A percentile compares a stretch with the other conserved stretches of the same genome.
Conservation (phyloP, 2,888 invertebrate genomes). For the Tachina lurida region DNA sequence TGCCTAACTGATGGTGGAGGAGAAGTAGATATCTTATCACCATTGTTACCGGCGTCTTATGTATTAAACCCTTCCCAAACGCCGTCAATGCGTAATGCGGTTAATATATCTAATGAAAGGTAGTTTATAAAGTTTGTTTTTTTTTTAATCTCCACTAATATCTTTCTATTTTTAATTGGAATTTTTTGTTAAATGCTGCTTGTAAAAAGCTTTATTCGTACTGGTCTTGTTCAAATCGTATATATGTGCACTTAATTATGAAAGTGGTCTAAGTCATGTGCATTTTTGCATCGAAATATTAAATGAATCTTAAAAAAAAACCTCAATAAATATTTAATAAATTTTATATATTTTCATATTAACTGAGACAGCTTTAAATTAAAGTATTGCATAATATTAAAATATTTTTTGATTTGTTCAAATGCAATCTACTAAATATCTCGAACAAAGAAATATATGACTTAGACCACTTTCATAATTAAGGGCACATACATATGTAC, state of each 20-base stretch:
- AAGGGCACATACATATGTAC: not conserved
- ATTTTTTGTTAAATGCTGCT: slow-evolving; percentile 33
- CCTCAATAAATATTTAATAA: no score
- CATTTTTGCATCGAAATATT: no score
- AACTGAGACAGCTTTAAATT: no score
- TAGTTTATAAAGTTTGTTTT: slow-evolving; percentile 72
- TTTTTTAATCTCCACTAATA: slow-evolving; percentile 23
- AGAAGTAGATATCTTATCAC: slow-evolving; percentile 44
- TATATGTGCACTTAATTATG: no score
- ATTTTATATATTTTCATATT: no score
- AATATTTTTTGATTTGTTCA: no score
- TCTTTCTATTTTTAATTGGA: slow-evolving; percentile 26
- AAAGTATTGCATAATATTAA: no score
- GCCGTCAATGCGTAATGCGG: slow-evolving; percentile 36
- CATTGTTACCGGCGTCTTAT: slow-evolving; percentile 49
- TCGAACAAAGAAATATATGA: no score
- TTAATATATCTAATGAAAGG: slow-evolving; percentile 77
- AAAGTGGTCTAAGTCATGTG: no score
- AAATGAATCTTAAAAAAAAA: no score
- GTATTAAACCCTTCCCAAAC: slow-evolving; percentile 39
- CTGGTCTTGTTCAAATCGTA: slow-evolving; percentile 1
- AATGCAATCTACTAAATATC: no score
- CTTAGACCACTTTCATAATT: no score
- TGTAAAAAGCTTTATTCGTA: slow-evolving; percentile 44
- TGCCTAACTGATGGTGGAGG: slow-evolving; percentile 50